phyloP scores from a whole-genome alignment of 2,888 invertebrate genomes.

The Proisotoma minuta region DNA sequence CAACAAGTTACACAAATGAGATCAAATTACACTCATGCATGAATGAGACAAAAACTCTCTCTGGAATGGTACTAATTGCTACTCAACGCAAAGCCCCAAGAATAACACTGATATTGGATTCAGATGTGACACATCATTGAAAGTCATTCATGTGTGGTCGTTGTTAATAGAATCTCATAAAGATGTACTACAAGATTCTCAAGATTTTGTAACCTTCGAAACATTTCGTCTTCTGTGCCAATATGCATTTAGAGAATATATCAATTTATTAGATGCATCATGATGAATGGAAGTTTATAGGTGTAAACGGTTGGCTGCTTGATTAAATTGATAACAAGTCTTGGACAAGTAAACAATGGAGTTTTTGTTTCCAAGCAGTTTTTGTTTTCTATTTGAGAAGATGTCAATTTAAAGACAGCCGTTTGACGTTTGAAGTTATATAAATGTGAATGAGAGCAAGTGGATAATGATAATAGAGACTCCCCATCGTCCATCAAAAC shows the following conservation, averaged over 20 bases:
- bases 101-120: slow-evolving; percentile 18
- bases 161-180: not conserved
- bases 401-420: not conserved
- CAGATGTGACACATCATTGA: slow-evolving; percentile 26
- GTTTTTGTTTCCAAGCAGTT: too few relatives aligned
- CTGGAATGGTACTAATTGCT: slow-evolving; percentile 9
- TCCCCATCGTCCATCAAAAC: slow-evolving; percentile 22
- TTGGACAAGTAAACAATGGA: too few relatives aligned
- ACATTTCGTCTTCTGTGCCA: too few relatives aligned
- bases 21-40: slow-evolving; percentile 10
- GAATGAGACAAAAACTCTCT: not conserved
- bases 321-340: too few relatives aligned
- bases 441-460: slow-evolving; percentile 8
- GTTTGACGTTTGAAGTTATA: not conserved
- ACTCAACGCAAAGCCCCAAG: not conserved
- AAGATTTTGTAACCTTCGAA: too few relatives aligned
- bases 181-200: not conserved
- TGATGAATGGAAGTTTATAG: too few relatives aligned
- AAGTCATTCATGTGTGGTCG: slow-evolving; percentile 24
- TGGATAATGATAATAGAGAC: slow-evolving; percentile 11
- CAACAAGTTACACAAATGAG: not conserved
- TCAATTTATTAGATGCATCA: too few relatives aligned
- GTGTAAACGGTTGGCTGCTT: too few relatives aligned
- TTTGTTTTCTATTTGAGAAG: too few relatives aligned
- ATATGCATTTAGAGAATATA: too few relatives aligned